Base-by-base conservation (phyloP, 2,888 invertebrate genomes). In the Drosophila demipolita region DNA sequence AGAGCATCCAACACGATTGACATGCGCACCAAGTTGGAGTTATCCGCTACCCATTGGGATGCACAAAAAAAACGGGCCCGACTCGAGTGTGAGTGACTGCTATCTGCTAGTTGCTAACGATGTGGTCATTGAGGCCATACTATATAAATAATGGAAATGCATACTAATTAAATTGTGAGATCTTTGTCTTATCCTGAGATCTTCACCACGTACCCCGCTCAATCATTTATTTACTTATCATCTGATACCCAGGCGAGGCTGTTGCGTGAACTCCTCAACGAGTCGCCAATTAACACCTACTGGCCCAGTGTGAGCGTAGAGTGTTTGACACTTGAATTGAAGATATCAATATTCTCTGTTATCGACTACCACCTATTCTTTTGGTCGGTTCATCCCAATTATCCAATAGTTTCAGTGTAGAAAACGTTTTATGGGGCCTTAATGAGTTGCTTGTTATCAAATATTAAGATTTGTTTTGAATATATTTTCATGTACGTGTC, bases 141-240 rank as follows among this genome's bases (percentile, higher is more conserved):
- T 68, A 75, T 80, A 88, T 80, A 83, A 87, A 86, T 79, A 88
- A 83, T 85, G 85, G 59, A 86, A 87, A 72, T 82, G 80, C 78
- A 85, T 78, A 85, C 87, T 84, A 89, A 85, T 87, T 82, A 84
- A 72, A 89, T 87, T 73, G 80, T 89, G 85, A 87, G 87, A 89
- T 84, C 87, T 53, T 62, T 68, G 67, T 67, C 57, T 62, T 55
- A 26, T 66, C 40, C 29, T 48, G 12, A 53, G 38, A 66, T 60
- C 70, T 66, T 36, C 9, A 38, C 40, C 66, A 65, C 53, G 64
- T 62, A 36, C 9, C 52, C 61, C 53, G 60, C 40, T 57, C 61
- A 71, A 73, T 70, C 75, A 81, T 89, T 88, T 83, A 89, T 66
- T 77, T 12, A 50, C 60, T 42, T 15, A 7, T 26, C 54, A 55